A percentile compares a stretch with the other conserved stretches of the same genome.
Conservation (phyloP, 2,113 vertebrate genomes). For the Kryptolebias marmoratus region DNA sequence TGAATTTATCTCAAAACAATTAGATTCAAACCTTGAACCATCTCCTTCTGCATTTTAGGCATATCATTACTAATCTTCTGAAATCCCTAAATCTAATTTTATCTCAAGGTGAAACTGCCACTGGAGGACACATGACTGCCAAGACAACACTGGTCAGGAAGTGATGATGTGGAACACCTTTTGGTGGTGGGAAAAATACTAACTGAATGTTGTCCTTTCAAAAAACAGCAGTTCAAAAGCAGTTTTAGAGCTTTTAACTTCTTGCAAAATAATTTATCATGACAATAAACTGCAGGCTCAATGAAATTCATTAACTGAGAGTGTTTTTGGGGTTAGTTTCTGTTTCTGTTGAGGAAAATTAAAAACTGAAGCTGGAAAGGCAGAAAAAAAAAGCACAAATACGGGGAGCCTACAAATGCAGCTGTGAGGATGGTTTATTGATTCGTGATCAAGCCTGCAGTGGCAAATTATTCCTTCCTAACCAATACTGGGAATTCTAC, state of each 20-base stretch:
- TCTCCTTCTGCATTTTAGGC: slow-evolving; percentile 12
- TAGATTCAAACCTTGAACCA: slow-evolving; percentile 20
- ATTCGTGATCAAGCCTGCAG: slow-evolving; percentile 67
- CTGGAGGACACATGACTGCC: not conserved
- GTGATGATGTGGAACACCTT: not conserved
- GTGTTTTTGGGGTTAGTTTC: slow-evolving; percentile 9
- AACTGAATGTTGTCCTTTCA: not conserved
- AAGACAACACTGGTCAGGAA: not conserved
- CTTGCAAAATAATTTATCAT: not conserved
- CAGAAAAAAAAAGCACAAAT: slow-evolving; percentile 11
- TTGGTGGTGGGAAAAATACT: not conserved
- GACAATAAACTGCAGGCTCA: not conserved
- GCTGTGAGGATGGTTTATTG: slow-evolving; percentile 54
- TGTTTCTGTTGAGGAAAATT: not conserved
- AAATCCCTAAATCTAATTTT: slow-evolving; percentile 9
- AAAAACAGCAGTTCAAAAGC: not conserved
- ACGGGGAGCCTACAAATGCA: slow-evolving; percentile 32
- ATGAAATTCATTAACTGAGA: slow-evolving; percentile 3
- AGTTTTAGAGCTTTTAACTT: not conserved
- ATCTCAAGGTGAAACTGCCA: not conserved
- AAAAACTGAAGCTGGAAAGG: slow-evolving; percentile 15
- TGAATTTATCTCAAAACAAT: slow-evolving; percentile 32
- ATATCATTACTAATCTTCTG: slow-evolving; percentile 23
- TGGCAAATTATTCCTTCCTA: slow-evolving; percentile 63
- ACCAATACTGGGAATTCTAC: slow-evolving; percentile 55